Evolutionary conservation across 2,797 vertebrate genomes (phyloP).

Genomic region (Clarias laeviceps): DNA sequence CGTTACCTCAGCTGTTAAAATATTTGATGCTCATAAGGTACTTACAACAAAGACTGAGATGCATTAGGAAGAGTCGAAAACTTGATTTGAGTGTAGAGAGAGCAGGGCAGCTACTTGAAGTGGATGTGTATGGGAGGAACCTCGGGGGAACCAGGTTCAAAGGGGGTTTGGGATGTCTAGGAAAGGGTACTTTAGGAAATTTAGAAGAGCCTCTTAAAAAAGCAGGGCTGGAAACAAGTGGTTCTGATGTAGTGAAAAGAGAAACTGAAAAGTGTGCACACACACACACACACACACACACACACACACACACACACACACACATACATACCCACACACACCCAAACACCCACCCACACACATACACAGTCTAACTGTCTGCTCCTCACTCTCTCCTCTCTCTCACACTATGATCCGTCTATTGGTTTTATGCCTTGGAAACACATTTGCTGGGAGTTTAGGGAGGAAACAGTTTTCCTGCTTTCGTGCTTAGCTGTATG

Average conservation of each 20-base stretch:
- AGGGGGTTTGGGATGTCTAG: conserved; percentile 50
- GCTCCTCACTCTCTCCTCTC: not conserved
- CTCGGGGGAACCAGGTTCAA: conserved; percentile 57
- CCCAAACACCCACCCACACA: not conserved
- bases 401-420: conserved; percentile 33
- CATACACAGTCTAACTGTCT: not conserved
- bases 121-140: conserved; percentile 49
- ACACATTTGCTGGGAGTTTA: conserved; percentile 14
- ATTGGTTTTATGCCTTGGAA: conserved; percentile 32
- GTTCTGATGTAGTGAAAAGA: conserved; percentile 45
- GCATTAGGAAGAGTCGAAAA: conserved; percentile 29
- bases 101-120: conserved; percentile 33
- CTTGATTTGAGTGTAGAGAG: conserved; percentile 5
- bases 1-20: conserved; percentile 40
- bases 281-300: conserved; percentile 4
- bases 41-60: conserved; percentile 18
- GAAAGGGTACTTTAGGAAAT: conserved; percentile 37
- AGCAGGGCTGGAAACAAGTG: conserved; percentile 42
- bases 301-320: not conserved
- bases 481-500: conserved; percentile 27
- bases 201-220: conserved; percentile 40
- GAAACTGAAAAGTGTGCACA: conserved; percentile 40
- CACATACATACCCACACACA: not conserved
- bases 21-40: conserved; percentile 34
- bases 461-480: conserved; percentile 31